These are phyloP conservation scores for Colletes gigas DNA, from an alignment of 1,140 invertebrate genomes.

Conservation along the genomic window DNA sequence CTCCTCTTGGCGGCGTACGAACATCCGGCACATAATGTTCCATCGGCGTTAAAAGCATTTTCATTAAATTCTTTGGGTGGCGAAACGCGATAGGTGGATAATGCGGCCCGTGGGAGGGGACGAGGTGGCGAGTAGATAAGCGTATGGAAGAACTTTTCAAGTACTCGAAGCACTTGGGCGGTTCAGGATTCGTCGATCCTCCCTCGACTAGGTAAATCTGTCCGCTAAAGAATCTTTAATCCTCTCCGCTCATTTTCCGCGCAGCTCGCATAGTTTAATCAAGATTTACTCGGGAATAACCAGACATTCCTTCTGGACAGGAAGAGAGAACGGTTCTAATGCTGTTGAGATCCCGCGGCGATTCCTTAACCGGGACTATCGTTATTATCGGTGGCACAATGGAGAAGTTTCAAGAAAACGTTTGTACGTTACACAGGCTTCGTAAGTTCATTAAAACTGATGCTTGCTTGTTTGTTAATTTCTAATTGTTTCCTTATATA, in stretches of 20 bases:
- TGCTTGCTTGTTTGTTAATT: background rate
- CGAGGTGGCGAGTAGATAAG: background rate
- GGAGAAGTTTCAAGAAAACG: background rate
- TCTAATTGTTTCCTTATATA: too few species aligned
- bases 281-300: conserved; percentile 51
- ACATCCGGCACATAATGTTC: conserved; percentile 52
- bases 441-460: conserved; percentile 26
- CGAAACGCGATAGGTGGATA: conserved; percentile 8
- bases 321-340: conserved; percentile 9
- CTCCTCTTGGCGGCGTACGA: background rate
- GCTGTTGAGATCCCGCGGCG: background rate
- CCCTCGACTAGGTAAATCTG: conserved; percentile 55
- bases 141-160: conserved; percentile 62
- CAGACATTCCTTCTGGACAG: background rate
- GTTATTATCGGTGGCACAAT: conserved; percentile 2
- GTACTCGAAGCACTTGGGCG: conserved; percentile 56
- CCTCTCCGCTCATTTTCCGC: conserved; percentile 24
- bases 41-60: conserved; percentile 51
- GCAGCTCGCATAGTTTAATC: conserved; percentile 50
- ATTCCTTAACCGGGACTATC: background rate
- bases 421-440: background rate
- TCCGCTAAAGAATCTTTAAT: conserved; percentile 54
- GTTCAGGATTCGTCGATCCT: conserved; percentile 58
- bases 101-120: conserved; percentile 7
- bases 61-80: conserved; percentile 52